Base-by-base conservation (phyloP, 2,888 invertebrate genomes). In the Eupithecia pulchellata region DNA sequence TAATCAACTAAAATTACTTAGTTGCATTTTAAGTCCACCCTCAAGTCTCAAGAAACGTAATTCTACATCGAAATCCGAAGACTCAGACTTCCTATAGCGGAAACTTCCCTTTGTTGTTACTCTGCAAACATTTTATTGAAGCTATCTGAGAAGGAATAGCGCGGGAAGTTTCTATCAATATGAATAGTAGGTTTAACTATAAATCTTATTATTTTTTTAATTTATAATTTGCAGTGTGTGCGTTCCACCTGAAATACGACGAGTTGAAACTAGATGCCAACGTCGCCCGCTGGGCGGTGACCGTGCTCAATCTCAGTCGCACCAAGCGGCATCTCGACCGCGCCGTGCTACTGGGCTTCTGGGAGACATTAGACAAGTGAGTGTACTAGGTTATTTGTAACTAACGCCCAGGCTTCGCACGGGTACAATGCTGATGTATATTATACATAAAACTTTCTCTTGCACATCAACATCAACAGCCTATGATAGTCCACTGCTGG, bases 241-340 rank as follows among this genome's bases (percentile, higher is more conserved):
- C 99, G 66, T 99, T 99, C 93, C 99, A 99, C 90, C 94, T 99
- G 83, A 99, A 99, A 91, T 99, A 97, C 91, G 98, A 98, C 85
- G 99, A 99, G 92, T 97, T 99, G 96, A 98, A 97, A 83, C 86
- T 99, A 82, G 99, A 99, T 89, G 95, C 96, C 17, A 99, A 99
- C 91, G 99, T 99, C 39, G 97, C 97, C 52, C 98, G 98, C 84
- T 99, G 99, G 99, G 98, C 98, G 42, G 99, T 99, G 9, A 97
- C 97, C 57, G 97, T 99, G 30, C 96, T 99, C 76, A 97, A 98
- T 87, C 95, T 99, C 61, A 99, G 99, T 73, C 96, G 98, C 85
- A 97, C 97, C 66, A 99, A 99, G 91, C 95, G 99, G 66, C 99
- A 99, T 96, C 96, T 99, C 84, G 99, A 99, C 94, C 95, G 99